Percentiles rank a stretch among this genome's conserved stretches.
phyloP scores from a whole-genome alignment of 35 echinoderm and acorn worm genomes.

The Anneissia japonica region DNA sequence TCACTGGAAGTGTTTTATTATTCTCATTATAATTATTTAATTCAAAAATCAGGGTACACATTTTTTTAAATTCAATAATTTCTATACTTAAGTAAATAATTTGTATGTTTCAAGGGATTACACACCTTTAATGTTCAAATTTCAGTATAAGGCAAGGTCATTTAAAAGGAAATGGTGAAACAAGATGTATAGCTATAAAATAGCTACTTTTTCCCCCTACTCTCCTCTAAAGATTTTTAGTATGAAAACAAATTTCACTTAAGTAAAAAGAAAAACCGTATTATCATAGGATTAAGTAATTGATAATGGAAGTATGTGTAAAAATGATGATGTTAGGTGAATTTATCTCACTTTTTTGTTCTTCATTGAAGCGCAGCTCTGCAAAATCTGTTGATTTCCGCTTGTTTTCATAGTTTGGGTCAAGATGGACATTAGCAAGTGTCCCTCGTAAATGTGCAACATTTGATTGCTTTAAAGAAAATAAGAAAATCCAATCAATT shows the following conservation, averaged over 20 bases:
- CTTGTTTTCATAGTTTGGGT: slow-evolving; percentile 13
- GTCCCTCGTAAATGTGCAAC: neutral
- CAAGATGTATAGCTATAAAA: too few species aligned
- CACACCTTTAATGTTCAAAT: too few species aligned
- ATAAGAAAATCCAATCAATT: too few species aligned
- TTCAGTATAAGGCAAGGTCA: too few species aligned
- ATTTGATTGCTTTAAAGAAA: neutral
- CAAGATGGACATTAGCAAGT: neutral
- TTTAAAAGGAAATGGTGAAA: too few species aligned
- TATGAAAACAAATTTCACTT: slow-evolving; percentile 5
- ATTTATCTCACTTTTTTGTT: slow-evolving; percentile 27
- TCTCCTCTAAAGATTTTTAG: neutral
- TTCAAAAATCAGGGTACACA: too few species aligned
- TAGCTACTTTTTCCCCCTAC: too few species aligned
- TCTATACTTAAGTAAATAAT: too few species aligned
- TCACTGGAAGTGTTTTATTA: too few species aligned
- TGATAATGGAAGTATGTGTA: neutral
- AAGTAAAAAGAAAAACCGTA: slow-evolving; percentile 7
- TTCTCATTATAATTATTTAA: too few species aligned
- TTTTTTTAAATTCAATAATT: too few species aligned
- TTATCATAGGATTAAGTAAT: neutral
- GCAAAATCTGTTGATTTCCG: slow-evolving; percentile 19
- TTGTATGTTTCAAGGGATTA: too few species aligned
- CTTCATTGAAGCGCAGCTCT: slow-evolving; percentile 20
- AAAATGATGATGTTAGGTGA: neutral